A percentile compares a stretch with the other conserved stretches of the same genome.
These are phyloP conservation scores for Gracilinanus agilis DNA, from an alignment of 2,113 vertebrate genomes.

Conservation along the genomic window DNA sequence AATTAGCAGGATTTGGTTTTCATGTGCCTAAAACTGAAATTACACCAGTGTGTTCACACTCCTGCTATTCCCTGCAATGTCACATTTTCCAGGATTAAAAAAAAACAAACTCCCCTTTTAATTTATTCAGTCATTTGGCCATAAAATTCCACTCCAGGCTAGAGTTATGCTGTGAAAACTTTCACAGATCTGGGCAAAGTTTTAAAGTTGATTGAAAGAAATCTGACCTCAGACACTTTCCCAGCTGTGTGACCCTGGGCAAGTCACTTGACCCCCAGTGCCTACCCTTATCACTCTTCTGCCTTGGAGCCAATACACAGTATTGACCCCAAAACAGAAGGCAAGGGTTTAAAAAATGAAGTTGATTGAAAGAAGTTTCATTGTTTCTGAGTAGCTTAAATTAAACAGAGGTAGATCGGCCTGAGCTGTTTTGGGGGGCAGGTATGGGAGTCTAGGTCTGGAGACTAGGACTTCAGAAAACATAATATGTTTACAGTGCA, in stretches of 20 bases:
- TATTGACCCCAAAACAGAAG: too few species aligned
- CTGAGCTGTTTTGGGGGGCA: conserved; percentile 43
- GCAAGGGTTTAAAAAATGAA: conserved; percentile 65
- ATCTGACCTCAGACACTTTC: too few species aligned
- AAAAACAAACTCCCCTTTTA: conserved; percentile 64
- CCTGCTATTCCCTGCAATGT: conserved; percentile 75
- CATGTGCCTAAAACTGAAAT: conserved; percentile 80
- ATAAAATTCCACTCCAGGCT: conserved; percentile 78
- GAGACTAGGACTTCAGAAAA: background rate
- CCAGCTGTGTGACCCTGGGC: too few species aligned
- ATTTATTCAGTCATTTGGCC: conserved; percentile 75
- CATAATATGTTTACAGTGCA: background rate
- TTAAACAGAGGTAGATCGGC: conserved; percentile 63
- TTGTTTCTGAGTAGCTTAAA: conserved; percentile 70
- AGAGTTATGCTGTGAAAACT: conserved; percentile 74
- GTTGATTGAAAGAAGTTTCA: conserved; percentile 63
- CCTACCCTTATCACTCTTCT: too few species aligned
- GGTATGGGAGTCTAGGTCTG: background rate
- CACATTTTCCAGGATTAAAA: conserved; percentile 83
- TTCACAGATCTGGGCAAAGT: conserved; percentile 64
- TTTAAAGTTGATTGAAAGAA: conserved; percentile 70
- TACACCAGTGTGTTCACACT: conserved; percentile 69
- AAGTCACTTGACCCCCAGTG: too few species aligned
- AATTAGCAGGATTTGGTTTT: conserved; percentile 82
- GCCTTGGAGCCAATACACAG: too few species aligned